These are phyloP conservation scores for Hassar affinis DNA, from an alignment of 2,113 vertebrate species.

Conservation along the genomic window DNA sequence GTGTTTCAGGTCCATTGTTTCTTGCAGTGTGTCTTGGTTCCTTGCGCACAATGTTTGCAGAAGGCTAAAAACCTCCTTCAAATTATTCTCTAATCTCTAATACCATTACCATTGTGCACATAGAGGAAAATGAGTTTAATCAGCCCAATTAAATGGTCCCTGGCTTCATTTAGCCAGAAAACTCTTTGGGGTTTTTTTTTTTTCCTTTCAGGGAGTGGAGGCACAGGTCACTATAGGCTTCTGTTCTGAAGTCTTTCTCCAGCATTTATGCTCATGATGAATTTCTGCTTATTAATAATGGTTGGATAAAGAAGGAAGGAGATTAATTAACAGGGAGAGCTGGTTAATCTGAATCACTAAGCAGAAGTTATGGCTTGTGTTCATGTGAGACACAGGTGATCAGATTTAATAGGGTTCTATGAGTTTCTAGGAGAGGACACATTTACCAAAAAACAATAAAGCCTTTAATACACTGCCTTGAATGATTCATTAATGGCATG, in stretches of 20 bases:
- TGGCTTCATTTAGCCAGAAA: slow-evolving; percentile 45
- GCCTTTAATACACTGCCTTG: not conserved
- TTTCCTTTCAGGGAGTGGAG: not conserved
- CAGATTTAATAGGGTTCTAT: not conserved
- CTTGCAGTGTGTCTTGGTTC: not conserved
- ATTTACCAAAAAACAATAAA: not conserved
- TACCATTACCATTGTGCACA: slow-evolving; percentile 32
- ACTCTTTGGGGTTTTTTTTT: slow-evolving; percentile 11
- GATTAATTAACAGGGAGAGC: not conserved
- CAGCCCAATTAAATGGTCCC: slow-evolving; percentile 39
- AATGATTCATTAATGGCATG: not conserved
- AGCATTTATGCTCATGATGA: not conserved
- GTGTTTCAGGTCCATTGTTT: not conserved
- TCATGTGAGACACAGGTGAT: not conserved
- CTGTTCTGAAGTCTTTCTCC: not conserved
- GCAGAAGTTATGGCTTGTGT: not conserved
- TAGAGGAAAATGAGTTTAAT: slow-evolving; percentile 48
- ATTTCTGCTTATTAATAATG: not conserved
- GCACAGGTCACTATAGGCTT: not conserved
- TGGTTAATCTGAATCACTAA: not conserved
- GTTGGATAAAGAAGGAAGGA: not conserved
- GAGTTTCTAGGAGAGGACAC: not conserved
- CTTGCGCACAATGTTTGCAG: not conserved
- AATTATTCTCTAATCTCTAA: slow-evolving; percentile 15
- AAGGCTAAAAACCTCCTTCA: not conserved